Base-by-base conservation (phyloP, 1,140 invertebrate genomes). In the Episyrphus balteatus region DNA sequence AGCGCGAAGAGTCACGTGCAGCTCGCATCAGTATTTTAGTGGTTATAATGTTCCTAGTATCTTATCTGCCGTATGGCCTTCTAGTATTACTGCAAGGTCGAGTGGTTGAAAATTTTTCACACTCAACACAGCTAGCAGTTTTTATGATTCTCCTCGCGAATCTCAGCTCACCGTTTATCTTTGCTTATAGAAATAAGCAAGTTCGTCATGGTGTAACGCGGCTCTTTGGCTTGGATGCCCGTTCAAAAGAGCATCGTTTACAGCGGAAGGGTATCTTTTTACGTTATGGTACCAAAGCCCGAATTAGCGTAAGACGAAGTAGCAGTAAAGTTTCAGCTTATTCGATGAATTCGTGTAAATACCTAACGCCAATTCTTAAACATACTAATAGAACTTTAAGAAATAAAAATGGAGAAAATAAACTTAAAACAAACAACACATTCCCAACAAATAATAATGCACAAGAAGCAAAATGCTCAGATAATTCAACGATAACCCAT, bases 1-100 rank as follows among this genome's bases (percentile, higher is more conserved):
- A 86, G 59, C 71, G 83, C n/a, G 83, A 86, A 66, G 84, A 87
- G 66, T 79, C 81, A 26, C 72, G 84, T 48, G 83, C 84, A 1
- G 84, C 83, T 14, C 76, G 82, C 45, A 80, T 86, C 33, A 84
- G 82, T 54, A 76, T 80, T 30, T 58, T 84, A 47, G 71, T 72
- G 53, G 66, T 71, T 54, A 74, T 84, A 5, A 81, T 84, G 69
- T 76, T 82, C 32, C 68, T 75, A 48, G 73, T 73, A 14, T 85
- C 75, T 51, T 82, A 81, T 73, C 70, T 79, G 7, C 82, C 82
- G 0, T 80, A 78, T 57, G 72, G 75, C 2, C 52, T 75, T 17
- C 56, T 75, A 3, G 51, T 76, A 2, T 46, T 78, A 51, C 44
- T 67, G 46, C 49, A 50, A 12, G 40, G 31, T n/a, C 44, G 44